Evolutionary conservation across 37 sponge, comb jelly and placozoan genomes (phyloP).

Genomic region (Halichondria panicea): DNA sequence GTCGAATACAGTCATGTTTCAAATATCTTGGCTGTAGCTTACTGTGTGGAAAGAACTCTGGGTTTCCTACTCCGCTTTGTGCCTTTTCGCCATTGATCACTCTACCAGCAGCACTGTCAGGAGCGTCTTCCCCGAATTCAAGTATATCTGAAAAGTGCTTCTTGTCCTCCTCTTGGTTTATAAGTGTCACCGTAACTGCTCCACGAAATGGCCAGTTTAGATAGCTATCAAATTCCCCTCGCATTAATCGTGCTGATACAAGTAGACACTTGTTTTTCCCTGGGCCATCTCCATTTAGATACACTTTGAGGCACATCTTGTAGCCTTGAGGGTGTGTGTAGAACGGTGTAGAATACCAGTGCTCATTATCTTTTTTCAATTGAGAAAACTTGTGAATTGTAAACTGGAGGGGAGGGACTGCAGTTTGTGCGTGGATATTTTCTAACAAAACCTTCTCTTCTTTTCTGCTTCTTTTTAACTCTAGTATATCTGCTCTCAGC

Average conservation of each 20-base stretch:
- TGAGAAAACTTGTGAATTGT: neutral
- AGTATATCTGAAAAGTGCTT: neutral
- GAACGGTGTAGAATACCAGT: neutral
- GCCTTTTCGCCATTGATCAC: neutral
- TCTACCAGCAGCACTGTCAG: neutral
- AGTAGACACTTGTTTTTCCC: neutral
- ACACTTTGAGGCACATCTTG: neutral
- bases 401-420: neutral
- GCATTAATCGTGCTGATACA: neutral
- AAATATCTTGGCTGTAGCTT: neutral
- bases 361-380: neutral
- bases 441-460: no score
- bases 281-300: neutral
- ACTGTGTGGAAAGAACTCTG: neutral
- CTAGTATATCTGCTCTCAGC: no score
- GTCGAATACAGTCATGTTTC: neutral
- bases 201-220: neutral
- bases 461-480: no score
- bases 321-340: neutral
- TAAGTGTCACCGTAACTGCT: neutral
- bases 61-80: neutral
- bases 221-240: neutral
- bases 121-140: neutral
- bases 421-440: no score
- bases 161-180: neutral